Evolutionary conservation across 2,113 vertebrate species (phyloP).

Genomic region (Bubo scandiacus): DNA sequence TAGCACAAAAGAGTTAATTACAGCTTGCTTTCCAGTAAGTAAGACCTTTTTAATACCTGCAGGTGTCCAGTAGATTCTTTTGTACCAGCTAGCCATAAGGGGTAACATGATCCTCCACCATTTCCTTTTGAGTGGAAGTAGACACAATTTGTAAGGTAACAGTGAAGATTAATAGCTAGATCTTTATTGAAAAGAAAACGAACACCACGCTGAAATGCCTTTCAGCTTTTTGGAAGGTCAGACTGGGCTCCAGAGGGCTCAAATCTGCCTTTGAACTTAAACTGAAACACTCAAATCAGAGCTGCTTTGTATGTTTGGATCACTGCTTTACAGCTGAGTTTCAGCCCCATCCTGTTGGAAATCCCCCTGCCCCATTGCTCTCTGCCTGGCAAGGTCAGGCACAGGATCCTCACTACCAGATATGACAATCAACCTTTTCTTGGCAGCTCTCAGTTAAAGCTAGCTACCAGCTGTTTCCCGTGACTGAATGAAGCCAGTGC

Average conservation of each 20-base stretch:
- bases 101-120: not conserved
- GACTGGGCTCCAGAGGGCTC: not conserved
- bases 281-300: not conserved
- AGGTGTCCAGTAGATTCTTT: not conserved
- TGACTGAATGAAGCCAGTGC: not conserved
- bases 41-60: not conserved
- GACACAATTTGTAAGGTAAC: not conserved
- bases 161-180: not conserved
- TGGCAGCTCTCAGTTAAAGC: not conserved
- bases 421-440: not conserved
- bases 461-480: not conserved
- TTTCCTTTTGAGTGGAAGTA: not conserved
- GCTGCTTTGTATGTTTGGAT: not conserved
- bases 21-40: not conserved
- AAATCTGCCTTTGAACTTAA: slow-evolving; percentile 15
- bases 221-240: not conserved
- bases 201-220: not conserved
- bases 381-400: not conserved
- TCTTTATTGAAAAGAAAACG: not conserved
- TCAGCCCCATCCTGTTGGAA: not conserved
- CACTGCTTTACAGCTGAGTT: not conserved
- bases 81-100: not conserved
- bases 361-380: not conserved
- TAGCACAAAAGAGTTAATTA: not conserved
- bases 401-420: not conserved